Percentiles rank a stretch among this genome's conserved stretches.
Evolutionary conservation across 2,888 invertebrate species (phyloP).

Genomic region (Noctua pronuba): DNA sequence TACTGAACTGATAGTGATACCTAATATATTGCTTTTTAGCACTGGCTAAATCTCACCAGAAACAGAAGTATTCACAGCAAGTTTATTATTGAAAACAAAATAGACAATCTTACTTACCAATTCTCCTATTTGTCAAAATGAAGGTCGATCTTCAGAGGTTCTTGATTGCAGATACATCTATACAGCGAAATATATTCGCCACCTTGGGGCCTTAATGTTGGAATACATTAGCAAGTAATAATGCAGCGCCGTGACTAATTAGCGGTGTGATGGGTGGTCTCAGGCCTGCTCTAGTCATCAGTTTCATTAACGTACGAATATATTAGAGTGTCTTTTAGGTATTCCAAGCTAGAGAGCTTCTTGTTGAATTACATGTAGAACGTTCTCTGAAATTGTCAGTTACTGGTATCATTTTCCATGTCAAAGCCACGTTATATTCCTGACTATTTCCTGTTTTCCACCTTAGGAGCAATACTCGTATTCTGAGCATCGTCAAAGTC

Average conservation of each 20-base stretch:
- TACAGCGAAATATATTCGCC: slow-evolving; percentile 49
- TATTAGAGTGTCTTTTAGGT: slow-evolving; percentile 11
- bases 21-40: not conserved
- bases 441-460: slow-evolving; percentile 15
- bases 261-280: slow-evolving; percentile 56
- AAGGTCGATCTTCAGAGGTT: slow-evolving; percentile 8
- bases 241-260: slow-evolving; percentile 63
- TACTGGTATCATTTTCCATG: slow-evolving; percentile 1
- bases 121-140: slow-evolving; percentile 15
- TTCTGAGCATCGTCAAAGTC: slow-evolving; percentile 11
- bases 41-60: not conserved
- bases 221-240: slow-evolving; percentile 62
- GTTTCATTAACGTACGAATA: slow-evolving; percentile 36
- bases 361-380: slow-evolving; percentile 2
- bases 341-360: not conserved
- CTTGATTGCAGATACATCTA: slow-evolving; percentile 27
- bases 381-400: slow-evolving; percentile 13
- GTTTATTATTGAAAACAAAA: not conserved
- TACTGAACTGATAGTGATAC: not conserved
- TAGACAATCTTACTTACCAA: not conserved
- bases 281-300: slow-evolving; percentile 38
- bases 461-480: slow-evolving; percentile 11
- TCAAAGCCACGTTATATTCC: not conserved
- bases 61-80: not conserved
- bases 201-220: slow-evolving; percentile 55